Evolutionary conservation across 2,797 vertebrate genomes (phyloP).

Genomic region (Lateolabrax maculatus): DNA sequence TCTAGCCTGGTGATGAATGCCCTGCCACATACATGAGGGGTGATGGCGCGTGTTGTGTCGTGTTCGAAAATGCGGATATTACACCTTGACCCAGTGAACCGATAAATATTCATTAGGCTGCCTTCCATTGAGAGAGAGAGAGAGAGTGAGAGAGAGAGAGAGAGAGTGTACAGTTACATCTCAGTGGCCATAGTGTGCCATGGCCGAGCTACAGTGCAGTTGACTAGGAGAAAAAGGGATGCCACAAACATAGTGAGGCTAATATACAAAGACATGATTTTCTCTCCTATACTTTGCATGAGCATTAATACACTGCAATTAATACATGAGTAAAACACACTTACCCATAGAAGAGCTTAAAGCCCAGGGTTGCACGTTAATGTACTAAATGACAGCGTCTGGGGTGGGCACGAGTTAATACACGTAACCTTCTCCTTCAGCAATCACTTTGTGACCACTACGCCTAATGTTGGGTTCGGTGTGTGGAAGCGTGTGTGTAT

Average conservation of each 20-base stretch:
- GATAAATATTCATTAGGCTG: slow-evolving; percentile 76
- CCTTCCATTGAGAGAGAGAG: slow-evolving; percentile 17
- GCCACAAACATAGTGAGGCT: slow-evolving; percentile 25
- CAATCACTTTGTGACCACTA: slow-evolving; percentile 2
- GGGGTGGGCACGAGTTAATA: slow-evolving; percentile 9
- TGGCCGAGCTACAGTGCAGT: slow-evolving; percentile 20
- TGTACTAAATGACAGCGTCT: slow-evolving; percentile 2
- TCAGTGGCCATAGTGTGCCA: slow-evolving; percentile 22
- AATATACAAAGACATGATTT: slow-evolving; percentile 25
- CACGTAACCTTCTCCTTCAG: background rate
- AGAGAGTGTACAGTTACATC: slow-evolving; percentile 16
- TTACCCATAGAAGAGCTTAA: background rate
- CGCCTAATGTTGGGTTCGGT: background rate
- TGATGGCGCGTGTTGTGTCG: slow-evolving; percentile 34
- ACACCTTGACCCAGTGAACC: slow-evolving; percentile 74
- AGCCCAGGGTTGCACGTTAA: slow-evolving; percentile 2
- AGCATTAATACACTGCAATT: slow-evolving; percentile 1
- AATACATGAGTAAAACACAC: slow-evolving; percentile 10
- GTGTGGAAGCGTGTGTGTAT: background rate
- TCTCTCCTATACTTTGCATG: slow-evolving; percentile 16
- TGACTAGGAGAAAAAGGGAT: background rate
- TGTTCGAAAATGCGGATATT: slow-evolving; percentile 65
- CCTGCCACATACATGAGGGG: slow-evolving; percentile 63
- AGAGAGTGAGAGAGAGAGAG: background rate
- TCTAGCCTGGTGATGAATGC: slow-evolving; percentile 68